Evolutionary conservation across 2,888 invertebrate genomes (phyloP), one percentile per base, ranked within the genome.

Genomic region (Apamea anceps): DNA sequence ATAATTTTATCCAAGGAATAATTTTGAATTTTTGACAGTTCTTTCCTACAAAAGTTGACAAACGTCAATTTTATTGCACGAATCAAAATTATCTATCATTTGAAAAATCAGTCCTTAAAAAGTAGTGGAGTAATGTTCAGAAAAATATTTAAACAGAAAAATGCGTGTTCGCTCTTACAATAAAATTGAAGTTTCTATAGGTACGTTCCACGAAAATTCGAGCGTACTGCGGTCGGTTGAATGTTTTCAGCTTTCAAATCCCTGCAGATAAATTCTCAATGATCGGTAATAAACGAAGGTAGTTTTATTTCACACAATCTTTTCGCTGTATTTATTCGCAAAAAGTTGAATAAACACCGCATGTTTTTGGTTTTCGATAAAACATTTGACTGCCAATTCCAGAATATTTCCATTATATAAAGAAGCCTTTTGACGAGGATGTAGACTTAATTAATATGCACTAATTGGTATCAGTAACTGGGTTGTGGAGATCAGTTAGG

Each of bases 221-320:
- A 32, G 13, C 28, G 18, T 37, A 57, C n/a, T 15, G 65, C 70
- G 32, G 57, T 74, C 62, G 54, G 62, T 63, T 3, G 63, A 70
- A 84, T 84, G 32, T 70, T 85, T 81, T 66, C 67, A 67, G 62
- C n/a, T n/a, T 79, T 37, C 48, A 74, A 32, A 74, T 82, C 62
- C 65, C 85, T 63, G 15, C 62, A 51, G 82, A 74, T 62, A 71
- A 82, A 63, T 68, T 72, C 82, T 48, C 76, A 67, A 77, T 77
- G 73, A 74, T 77, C 67, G 71, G 66, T 72, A 62, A 72, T 76
- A 82, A 86, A 84, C 48, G 62, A n/a, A n/a, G n/a, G n/a, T 72
- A 48, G 37, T 85, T 82, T 57, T 82, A 79, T 79, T 66, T 84
- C 68, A 42, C 57, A 66, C 68, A 68, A 84, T 79, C 57, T 45